phyloP scores from a whole-genome alignment of 2,113 vertebrate genomes.

The Dendrocopos noguchii region DNA sequence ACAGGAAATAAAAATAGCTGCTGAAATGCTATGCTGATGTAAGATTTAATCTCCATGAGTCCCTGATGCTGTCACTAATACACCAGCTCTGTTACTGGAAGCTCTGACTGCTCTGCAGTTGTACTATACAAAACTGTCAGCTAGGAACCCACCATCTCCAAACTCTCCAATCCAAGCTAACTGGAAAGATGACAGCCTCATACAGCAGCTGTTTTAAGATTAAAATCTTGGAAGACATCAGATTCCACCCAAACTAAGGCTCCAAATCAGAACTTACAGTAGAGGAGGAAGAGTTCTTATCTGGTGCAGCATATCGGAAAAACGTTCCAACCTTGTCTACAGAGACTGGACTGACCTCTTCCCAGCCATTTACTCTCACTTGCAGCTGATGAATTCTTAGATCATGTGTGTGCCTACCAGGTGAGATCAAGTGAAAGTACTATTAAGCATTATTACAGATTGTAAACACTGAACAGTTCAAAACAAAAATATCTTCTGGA shows the following conservation, averaged over 20 bases:
- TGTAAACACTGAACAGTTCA: not conserved
- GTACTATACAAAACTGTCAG: not conserved
- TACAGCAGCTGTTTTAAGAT: not conserved
- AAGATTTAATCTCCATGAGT: not conserved
- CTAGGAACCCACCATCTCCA: not conserved
- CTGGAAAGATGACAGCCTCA: not conserved
- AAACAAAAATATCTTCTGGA: not conserved
- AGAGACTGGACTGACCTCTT: slow-evolving; percentile 95
- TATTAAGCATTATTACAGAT: not conserved
- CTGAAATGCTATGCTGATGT: slow-evolving; percentile 1
- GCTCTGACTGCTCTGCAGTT: not conserved
- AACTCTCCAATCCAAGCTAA: not conserved
- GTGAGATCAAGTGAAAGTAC: not conserved
- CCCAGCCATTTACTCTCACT: slow-evolving; percentile 96
- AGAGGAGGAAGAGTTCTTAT: slow-evolving; percentile 90
- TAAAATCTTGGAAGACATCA: not conserved
- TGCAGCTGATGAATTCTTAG: slow-evolving; percentile 95
- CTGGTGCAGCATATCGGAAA: slow-evolving; percentile 96
- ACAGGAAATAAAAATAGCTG: slow-evolving; percentile 12
- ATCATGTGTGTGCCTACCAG: slow-evolving; percentile 91
- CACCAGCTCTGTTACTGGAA: not conserved
- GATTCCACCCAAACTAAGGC: not conserved
- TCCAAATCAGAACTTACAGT: slow-evolving; percentile 81
- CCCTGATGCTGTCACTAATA: not conserved
- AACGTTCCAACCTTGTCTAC: slow-evolving; percentile 97